Percentiles rank a stretch among this genome's conserved stretches.
These are phyloP conservation scores for Yponomeuta evonymella DNA, from an alignment of 2,888 invertebrate genomes.

Conservation along the genomic window DNA sequence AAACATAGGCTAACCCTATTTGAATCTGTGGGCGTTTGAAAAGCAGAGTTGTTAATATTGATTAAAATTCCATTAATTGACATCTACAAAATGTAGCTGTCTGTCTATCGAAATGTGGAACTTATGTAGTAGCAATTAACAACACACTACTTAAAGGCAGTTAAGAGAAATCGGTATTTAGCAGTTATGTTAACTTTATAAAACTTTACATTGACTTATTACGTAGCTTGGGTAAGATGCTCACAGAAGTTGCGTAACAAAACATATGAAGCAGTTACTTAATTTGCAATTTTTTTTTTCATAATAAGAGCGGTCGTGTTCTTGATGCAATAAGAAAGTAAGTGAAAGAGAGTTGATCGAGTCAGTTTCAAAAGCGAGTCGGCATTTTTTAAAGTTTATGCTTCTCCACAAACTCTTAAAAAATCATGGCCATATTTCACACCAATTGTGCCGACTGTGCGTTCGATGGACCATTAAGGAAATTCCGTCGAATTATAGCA, in stretches of 20 bases:
- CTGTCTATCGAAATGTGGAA: no score
- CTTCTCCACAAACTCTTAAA: not conserved
- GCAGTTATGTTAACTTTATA: no score
- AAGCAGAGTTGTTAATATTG: no score
- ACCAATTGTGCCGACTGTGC: not conserved
- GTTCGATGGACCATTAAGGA: not conserved
- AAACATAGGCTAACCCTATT: no score
- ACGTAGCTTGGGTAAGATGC: not conserved
- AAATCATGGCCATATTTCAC: not conserved
- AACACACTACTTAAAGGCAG: no score
- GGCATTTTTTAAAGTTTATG: no score
- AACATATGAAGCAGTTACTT: not conserved
- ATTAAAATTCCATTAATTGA: no score
- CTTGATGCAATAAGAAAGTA: not conserved
- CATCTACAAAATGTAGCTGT: no score
- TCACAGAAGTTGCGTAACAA: not conserved
- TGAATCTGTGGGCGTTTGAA: no score
- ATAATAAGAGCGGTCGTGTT: not conserved
- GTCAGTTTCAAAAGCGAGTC: not conserved
- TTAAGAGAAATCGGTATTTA: no score
- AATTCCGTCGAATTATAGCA: conserved; percentile 1
- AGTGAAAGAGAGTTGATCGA: not conserved
- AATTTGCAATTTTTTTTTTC: not conserved
- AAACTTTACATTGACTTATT: not conserved
- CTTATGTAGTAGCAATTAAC: no score